phyloP scores from a whole-genome alignment of 2,113 vertebrate species.

The Tragelaphus strepsiceros region DNA sequence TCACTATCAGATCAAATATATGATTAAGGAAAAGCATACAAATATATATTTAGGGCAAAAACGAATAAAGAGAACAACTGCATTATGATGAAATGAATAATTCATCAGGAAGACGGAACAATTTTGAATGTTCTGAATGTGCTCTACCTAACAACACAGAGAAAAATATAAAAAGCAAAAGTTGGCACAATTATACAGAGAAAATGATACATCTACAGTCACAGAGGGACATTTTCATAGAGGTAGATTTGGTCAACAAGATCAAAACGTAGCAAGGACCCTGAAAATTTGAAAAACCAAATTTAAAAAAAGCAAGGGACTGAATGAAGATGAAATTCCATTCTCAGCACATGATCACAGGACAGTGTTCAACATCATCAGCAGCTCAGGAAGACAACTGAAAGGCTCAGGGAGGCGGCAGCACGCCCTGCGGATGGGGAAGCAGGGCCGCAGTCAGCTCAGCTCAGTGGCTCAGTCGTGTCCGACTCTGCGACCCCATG shows the following conservation, averaged over 20 bases:
- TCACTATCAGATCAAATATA: not conserved
- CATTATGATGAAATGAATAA: not conserved
- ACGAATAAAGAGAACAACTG: not conserved
- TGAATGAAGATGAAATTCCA: not conserved
- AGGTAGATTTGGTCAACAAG: not conserved
- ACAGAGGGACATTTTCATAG: not conserved
- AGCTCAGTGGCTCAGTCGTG: no score
- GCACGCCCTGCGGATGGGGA: accelerated
- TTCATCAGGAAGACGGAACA: not conserved
- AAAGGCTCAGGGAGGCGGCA: not conserved
- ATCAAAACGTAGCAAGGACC: not conserved
- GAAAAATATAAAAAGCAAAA: not conserved
- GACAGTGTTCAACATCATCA: not conserved
- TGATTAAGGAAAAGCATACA: not conserved
- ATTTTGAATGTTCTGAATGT: not conserved
- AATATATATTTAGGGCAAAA: not conserved
- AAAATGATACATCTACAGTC: not conserved
- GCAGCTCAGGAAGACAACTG: not conserved
- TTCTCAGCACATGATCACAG: not conserved
- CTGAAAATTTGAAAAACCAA: not conserved
- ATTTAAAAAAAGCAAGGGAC: not conserved
- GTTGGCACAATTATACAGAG: not conserved
- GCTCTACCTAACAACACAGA: not conserved
- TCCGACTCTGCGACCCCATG: no score
- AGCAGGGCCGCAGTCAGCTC: not conserved